A percentile compares a stretch with the other conserved stretches of the same genome.
These are phyloP conservation scores for Procavia capensis DNA, from an alignment of 2,113 vertebrate species.

Conservation along the genomic window DNA sequence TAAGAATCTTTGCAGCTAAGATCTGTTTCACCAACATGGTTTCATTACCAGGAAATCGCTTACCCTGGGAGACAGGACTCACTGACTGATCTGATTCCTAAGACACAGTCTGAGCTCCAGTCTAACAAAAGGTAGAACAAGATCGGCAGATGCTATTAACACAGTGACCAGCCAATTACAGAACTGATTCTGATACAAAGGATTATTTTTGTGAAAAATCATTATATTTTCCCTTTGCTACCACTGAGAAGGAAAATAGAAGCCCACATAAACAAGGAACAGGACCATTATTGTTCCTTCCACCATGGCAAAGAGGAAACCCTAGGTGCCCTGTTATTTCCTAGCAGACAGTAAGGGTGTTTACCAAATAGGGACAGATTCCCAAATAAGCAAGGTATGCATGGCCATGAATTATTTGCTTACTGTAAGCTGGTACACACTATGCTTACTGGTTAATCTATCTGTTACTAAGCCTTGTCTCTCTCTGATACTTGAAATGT, in stretches of 20 bases:
- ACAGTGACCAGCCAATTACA: background rate
- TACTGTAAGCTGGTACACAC: too few relatives aligned
- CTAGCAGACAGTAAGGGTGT: background rate
- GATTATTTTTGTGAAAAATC: background rate
- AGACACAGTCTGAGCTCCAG: background rate
- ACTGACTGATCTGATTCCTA: background rate
- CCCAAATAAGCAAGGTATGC: too few relatives aligned
- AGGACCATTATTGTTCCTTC: background rate
- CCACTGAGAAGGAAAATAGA: background rate
- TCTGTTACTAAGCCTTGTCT: background rate
- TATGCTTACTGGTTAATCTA: too few relatives aligned
- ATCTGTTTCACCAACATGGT: background rate
- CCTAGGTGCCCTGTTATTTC: background rate
- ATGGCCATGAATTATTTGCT: too few relatives aligned
- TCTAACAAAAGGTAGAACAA: background rate
- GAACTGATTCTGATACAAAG: background rate
- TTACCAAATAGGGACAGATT: background rate
- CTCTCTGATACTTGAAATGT: background rate
- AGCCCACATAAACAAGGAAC: background rate
- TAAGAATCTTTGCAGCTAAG: background rate
- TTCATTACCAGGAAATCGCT: background rate
- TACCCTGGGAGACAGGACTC: background rate
- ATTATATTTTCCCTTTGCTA: background rate
- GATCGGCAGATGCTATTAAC: too few relatives aligned
- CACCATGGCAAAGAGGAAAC: background rate